phyloP scores from a whole-genome alignment of 2,888 invertebrate genomes.

The Carterocephalus palaemon region DNA sequence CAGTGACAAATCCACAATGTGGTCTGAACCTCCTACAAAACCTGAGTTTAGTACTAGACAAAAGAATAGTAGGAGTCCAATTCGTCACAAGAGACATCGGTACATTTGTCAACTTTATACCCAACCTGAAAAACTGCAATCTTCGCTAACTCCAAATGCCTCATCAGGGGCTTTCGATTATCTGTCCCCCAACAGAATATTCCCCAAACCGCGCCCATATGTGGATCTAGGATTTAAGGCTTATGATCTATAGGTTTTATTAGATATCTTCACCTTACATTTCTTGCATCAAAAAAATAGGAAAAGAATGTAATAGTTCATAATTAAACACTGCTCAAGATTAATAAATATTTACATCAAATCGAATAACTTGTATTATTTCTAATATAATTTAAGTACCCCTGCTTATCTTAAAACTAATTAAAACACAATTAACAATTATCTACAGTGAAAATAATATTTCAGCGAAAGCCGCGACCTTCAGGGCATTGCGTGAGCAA shows the following conservation, averaged over 20 bases:
- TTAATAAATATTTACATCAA: conserved; percentile 7
- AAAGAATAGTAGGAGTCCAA: conserved; percentile 27
- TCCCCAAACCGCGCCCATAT: conserved; percentile 36
- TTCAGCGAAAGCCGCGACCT: conserved; percentile 54
- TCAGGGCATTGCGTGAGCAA: conserved; percentile 43
- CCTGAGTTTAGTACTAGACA: conserved; percentile 4
- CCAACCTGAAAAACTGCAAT: conserved; percentile 13
- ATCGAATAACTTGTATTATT: neutral
- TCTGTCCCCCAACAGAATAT: conserved; percentile 35
- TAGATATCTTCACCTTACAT: too few species aligned
- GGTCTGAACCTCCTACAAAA: neutral
- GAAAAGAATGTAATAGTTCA: conserved; percentile 1
- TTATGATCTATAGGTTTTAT: conserved; percentile 18
- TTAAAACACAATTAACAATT: conserved; percentile 2
- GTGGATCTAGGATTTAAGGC: conserved; percentile 32
- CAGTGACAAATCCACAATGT: neutral
- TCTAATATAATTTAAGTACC: neutral
- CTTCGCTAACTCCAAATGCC: conserved; percentile 3
- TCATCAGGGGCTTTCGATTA: conserved; percentile 3
- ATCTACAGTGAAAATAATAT: conserved; percentile 29
- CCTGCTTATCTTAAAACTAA: neutral
- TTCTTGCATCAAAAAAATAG: too few species aligned
- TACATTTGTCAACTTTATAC: conserved; percentile 36
- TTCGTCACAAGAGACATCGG: conserved; percentile 39
- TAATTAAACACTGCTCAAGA: conserved; percentile 36